Base-by-base conservation (phyloP, 2,113 vertebrate species). In the Etheostoma cragini region DNA sequence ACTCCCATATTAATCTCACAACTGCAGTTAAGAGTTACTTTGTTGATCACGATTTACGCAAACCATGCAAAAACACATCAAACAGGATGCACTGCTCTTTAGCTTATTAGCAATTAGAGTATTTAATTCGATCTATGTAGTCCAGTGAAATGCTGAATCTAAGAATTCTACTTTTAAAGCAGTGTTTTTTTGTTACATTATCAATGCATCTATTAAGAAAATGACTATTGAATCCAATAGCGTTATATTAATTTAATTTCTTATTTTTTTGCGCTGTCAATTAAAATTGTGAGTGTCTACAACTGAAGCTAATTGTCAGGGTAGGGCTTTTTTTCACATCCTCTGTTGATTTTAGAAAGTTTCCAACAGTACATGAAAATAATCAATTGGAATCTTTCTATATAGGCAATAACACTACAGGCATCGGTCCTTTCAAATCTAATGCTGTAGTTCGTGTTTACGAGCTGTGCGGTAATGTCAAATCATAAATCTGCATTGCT, bases 351-450 rank as follows among this genome's bases (percentile, higher is more conserved):
- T 8, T 52, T 35, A 45, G 47, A 47, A 7, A 69, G 56, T 21
- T 56, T n/a, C 12, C 62, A 24, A 8, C 7, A 24, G 46, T 35
- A 45, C 49, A 56, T 14, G 1, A 14, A 57, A 63, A 69, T n/a
- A 81, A 64, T 78, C 45, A 81, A 70, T 30, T 21, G 50, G 8
- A 66, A 22, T 21, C n/a, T 38, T 56, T 19, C 16, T 22, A 46
- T 14, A n/a, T 26, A 24, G 46, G 33, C 49, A 53, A 33, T 3
- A 52, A 67, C 2, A n/a, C 58, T 5, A 50, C 8, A 8, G 3
- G 15, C 17, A 3, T 30, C 1, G 6, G 38, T 72, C 42, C 24
- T 49, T 70, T 78, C 65, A 61, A 74, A 78, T 38, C 21, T 0
- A 35, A 68, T 38, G 49, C 19, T 67, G n/a, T 13, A 52, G 11